A percentile compares a stretch with the other conserved stretches of the same genome.
Evolutionary conservation across 2,797 vertebrate genomes (phyloP).

Genomic region (Falco rusticolus): DNA sequence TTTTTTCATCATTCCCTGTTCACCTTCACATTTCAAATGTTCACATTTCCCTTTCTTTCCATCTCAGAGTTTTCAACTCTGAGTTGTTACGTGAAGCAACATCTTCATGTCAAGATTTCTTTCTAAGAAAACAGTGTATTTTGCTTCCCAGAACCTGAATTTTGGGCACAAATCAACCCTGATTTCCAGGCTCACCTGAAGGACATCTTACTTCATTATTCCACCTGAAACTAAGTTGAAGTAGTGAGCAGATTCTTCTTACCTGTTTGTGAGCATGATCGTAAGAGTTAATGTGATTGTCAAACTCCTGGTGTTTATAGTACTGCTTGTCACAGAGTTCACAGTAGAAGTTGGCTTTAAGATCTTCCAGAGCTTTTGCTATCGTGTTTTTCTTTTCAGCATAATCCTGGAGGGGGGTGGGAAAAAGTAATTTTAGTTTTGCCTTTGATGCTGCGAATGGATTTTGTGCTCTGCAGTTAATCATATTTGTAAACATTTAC

Average conservation of each 20-base stretch:
- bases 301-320: conserved; percentile 95
- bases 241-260: conserved; percentile 27
- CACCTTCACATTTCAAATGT: not conserved
- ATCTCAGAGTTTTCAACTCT: not conserved
- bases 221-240: not conserved
- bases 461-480: conserved; percentile 48
- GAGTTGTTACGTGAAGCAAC: not conserved
- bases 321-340: conserved; percentile 98
- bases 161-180: not conserved
- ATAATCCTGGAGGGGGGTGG: conserved; percentile 79
- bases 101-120: fast-evolving
- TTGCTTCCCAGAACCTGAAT: not conserved
- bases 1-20: not conserved
- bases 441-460: not conserved
- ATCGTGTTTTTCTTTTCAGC: conserved; percentile 88
- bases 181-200: not conserved
- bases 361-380: conserved; percentile 86
- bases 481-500: conserved; percentile 60
- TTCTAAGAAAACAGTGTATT: not conserved
- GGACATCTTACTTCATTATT: not conserved
- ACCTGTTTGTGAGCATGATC: conserved; percentile 99
- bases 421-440: conserved; percentile 59
- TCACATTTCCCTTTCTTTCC: not conserved
- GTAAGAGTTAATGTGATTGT: conserved; percentile 99
- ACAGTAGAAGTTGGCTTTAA: conserved; percentile 94